Evolutionary conservation across 2,113 vertebrate species (phyloP), one percentile per base, ranked within the genome.

Genomic region (Ascaphus truei): DNA sequence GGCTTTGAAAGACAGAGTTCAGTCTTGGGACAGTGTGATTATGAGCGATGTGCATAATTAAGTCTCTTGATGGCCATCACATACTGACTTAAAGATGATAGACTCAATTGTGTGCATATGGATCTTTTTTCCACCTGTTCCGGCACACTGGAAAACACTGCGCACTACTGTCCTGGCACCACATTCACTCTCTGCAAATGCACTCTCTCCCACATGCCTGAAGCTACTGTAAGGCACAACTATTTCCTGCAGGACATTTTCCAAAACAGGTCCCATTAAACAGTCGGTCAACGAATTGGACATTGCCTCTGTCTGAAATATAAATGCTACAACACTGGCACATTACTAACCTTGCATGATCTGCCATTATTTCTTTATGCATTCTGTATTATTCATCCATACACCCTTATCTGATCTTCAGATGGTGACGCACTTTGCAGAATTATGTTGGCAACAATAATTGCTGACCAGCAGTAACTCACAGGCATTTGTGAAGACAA

Each of bases 391-490:
- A 43, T 55, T 18, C 51, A 30, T 39, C 33, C 16, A 43, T 34
- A 67, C 12, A 55, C 63, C 27, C 48, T 67, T 67, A 56, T 33
- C 16, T 67, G 51, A 56, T 33, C 16, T 67, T 31, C 26, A 30
- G 50, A 27, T 30, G 16, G 20, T 43, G 20, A 51, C 3, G 26
- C 34, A 67, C 50, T 41, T 39, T 27, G 52, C 37, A 43, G 43
- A 22, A 20, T 12, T 33, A 22, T 36, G 15, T 41, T 67, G 43
- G 61, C 45, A 50, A 15, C 23, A 31, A 22, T 26, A 4, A n/a
- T n/a, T 47, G 16, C 41, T 31, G 39, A 30, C 33, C 30, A 62
- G 29, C 11, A 11, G 27, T n/a, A n/a, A n/a, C n/a, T n/a, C n/a
- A n/a, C n/a, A n/a, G n/a, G n/a, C n/a, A n/a, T n/a, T n/a, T n/a